Base-by-base conservation (phyloP, 2,888 invertebrate species). In the Dynastes maya region DNA sequence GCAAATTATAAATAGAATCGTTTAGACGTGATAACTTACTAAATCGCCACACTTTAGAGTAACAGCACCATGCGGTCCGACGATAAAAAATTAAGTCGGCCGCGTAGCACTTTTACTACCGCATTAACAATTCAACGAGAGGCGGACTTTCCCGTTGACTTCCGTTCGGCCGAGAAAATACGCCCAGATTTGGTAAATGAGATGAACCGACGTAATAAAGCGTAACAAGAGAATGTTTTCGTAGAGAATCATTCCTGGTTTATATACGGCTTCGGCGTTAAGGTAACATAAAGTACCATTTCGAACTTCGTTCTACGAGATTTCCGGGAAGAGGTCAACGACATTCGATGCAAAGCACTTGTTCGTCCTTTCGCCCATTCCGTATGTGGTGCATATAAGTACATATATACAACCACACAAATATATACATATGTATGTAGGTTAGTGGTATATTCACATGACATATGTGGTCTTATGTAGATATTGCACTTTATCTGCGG, bases 141-240 rank as follows among this genome's bases (percentile, higher is more conserved):
- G n/a, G 13, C 16, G 61, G 22, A 61, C 61, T 63, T 74, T 74
- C 40, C 40, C 22, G 32, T 27, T 22, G 22, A 22, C 55, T 8
- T 45, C 61, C 29, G 13, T 49, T 63, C 72, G 32, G 51, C 22
- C n/a, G 32, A 74, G 72, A 55, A 49, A 22, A 61, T 74, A 74
- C 61, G 61, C 32, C 27, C 40, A 74, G 77, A 68, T 77, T 77
- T 77, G 68, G 67, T 67, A 58, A 77, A 77, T 58, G 61, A 68
- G 61, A 68, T 55, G 68, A 67, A 68, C 77, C 29, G 51, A 71
- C 65, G 71, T 71, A 70, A 68, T 76, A 79, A 76, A 76, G 67
- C 76, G 79, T 68, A 82, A 84, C 82, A 83, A 77, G 82, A 82
- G 81, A 82, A 68, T 83, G 78, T 82, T 84, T 83, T 83, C 83